Percentiles rank a stretch among this genome's conserved stretches.
phyloP scores from a whole-genome alignment of 2,888 invertebrate species.

The Hemicrepidius hirtus region DNA sequence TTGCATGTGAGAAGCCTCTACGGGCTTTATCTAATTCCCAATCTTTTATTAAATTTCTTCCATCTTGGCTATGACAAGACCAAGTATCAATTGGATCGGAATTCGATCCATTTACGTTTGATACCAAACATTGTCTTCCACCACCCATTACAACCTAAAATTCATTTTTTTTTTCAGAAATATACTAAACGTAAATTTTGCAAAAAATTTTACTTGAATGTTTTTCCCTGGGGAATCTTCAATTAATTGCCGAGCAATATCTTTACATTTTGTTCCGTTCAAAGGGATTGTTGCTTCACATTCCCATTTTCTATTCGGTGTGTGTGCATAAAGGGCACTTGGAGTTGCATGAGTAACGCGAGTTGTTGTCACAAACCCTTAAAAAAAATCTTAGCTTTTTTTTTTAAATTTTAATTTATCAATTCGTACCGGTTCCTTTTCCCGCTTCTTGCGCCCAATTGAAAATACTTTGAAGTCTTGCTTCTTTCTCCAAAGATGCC shows the following conservation, averaged over 20 bases:
- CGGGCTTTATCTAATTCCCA: constrained; percentile 76
- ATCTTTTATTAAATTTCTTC: constrained; percentile 82
- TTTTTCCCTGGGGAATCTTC: constrained; percentile 86
- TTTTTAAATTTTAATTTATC: neutral
- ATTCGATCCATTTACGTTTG: constrained; percentile 73
- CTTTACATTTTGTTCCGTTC: constrained; percentile 79
- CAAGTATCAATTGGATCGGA: constrained; percentile 73
- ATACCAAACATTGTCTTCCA: constrained; percentile 82
- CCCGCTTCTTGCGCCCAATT: constrained; percentile 84
- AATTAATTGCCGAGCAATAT: constrained; percentile 88
- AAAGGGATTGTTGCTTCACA: constrained; percentile 82
- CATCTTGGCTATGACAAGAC: constrained; percentile 81
- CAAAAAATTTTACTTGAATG: constrained; percentile 80
- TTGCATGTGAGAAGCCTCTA: constrained; percentile 74
- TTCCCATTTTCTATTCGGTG: constrained; percentile 86
- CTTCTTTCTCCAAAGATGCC: constrained; percentile 75
- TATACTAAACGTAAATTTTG: neutral
- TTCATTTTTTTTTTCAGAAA: neutral
- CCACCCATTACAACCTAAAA: constrained; percentile 90
- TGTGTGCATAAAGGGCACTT: constrained; percentile 85
- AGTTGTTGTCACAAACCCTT: constrained; percentile 90
- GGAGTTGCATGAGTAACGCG: constrained; percentile 94
- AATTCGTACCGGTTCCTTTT: constrained; percentile 82
- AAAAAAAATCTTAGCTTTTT: neutral
- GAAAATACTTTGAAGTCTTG: constrained; percentile 80